Conservation (phyloP, 2,797 vertebrate genomes). For the Pangasius djambal region DNA sequence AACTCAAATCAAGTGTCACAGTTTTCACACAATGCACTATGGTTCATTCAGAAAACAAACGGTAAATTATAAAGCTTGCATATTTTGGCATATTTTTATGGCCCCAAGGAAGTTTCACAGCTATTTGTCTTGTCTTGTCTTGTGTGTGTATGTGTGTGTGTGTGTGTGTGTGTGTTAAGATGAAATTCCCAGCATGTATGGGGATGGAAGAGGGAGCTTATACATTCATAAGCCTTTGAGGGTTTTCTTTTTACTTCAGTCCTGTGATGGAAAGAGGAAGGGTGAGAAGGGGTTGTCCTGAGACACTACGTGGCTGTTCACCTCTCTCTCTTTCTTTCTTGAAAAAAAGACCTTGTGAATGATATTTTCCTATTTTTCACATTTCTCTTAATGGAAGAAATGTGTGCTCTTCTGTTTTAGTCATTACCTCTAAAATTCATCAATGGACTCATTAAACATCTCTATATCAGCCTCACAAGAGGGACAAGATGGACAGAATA, state of each 20-base stretch:
- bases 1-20: conserved; percentile 46
- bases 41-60: conserved; percentile 79
- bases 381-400: conserved; percentile 19
- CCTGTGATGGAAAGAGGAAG: conserved; percentile 35
- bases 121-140: conserved; percentile 62
- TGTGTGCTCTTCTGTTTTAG: conserved; percentile 1
- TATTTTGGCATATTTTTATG: conserved; percentile 81
- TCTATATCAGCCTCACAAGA: conserved; percentile 65
- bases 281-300: conserved; percentile 66
- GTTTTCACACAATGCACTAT: conserved; percentile 69
- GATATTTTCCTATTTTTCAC: conserved; percentile 2
- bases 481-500: conserved; percentile 68
- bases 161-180: conserved; percentile 35
- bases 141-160: conserved; percentile 5
- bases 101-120: conserved; percentile 77
- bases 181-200: conserved; percentile 33
- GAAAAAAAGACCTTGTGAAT: not conserved
- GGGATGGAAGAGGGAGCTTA: conserved; percentile 31
- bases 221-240: conserved; percentile 32
- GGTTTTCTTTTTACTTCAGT: conserved; percentile 34
- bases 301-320: conserved; percentile 74
- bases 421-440: not conserved
- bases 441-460: conserved; percentile 28
- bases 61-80: conserved; percentile 83
- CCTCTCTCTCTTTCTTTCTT: conserved; percentile 17